Evolutionary conservation across 2,797 vertebrate species (phyloP).

Genomic region (Myiotriccus ornatus): DNA sequence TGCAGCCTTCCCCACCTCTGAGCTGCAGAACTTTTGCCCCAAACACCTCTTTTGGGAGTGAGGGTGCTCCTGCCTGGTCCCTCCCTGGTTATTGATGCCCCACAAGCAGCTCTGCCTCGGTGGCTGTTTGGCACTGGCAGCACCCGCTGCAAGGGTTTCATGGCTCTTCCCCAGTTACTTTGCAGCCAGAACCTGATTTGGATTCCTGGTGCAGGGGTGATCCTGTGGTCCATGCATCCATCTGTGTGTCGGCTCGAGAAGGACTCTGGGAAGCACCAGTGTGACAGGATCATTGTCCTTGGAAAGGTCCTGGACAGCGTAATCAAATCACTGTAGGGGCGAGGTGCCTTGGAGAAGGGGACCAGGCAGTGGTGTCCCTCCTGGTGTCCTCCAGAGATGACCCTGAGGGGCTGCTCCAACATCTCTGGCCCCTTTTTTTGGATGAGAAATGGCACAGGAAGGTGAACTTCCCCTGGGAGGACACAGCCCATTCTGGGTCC

Average conservation of each 20-base stretch:
- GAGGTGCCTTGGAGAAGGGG: not conserved
- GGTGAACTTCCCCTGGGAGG: not conserved
- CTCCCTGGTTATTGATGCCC: not conserved
- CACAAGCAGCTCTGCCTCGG: not conserved
- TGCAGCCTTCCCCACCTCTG: not conserved
- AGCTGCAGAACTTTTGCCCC: not conserved
- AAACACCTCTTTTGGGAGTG: not conserved
- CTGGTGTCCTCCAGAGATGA: not conserved
- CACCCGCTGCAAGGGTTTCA: not conserved
- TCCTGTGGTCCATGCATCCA: fast-evolving
- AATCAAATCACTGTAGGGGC: not conserved
- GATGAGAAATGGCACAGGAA: not conserved
- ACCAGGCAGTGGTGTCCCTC: fast-evolving
- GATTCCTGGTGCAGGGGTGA: not conserved
- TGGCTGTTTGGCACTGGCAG: not conserved
- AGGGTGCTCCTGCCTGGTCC: not conserved
- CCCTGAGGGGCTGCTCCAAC: not conserved
- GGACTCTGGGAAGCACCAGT: not conserved
- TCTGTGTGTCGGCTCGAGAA: not conserved
- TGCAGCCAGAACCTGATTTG: not conserved
- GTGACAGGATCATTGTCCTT: not conserved
- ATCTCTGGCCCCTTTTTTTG: not conserved
- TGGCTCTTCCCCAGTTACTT: conserved; percentile 44
- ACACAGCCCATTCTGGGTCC: fast-evolving
- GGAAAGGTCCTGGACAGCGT: not conserved